A percentile compares a stretch with the other conserved stretches of the same genome.
Conservation (phyloP, 2,113 vertebrate species). For the Macroglossus sobrinus region DNA sequence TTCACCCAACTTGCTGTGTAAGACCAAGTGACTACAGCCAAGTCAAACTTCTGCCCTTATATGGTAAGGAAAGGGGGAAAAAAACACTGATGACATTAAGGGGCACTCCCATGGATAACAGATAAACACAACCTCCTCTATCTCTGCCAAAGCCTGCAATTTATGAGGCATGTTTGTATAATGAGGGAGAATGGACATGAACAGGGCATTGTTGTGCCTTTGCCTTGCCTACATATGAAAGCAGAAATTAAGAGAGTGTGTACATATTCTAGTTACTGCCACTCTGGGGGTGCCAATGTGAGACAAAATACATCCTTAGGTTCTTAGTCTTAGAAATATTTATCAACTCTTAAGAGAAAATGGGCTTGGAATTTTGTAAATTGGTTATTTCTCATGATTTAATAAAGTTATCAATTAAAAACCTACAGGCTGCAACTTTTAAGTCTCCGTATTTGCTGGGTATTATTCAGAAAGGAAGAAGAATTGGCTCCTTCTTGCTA, state of each 20-base stretch:
- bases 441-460: not conserved
- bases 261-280: not conserved
- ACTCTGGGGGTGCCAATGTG: not conserved
- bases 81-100: conserved; percentile 68
- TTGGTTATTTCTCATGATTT: conserved; percentile 28
- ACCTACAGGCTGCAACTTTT: not conserved
- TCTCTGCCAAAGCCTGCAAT: conserved; percentile 55
- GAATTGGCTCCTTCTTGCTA: not conserved
- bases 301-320: not conserved
- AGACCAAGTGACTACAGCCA: conserved; percentile 60
- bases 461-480: not conserved
- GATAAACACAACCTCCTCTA: conserved; percentile 65
- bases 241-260: not conserved
- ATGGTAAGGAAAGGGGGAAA: conserved; percentile 81
- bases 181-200: conserved; percentile 21
- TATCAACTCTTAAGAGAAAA: not conserved
- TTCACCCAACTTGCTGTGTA: conserved; percentile 73
- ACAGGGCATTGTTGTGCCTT: not conserved
- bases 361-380: not conserved
- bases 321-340: not conserved
- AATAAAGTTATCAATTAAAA: not conserved
- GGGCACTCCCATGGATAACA: conserved; percentile 78
- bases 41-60: conserved; percentile 86
- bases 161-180: conserved; percentile 57
- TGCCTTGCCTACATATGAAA: not conserved